These are phyloP conservation scores for Chymomyza caudatula DNA, from an alignment of 2,888 invertebrate species.

Conservation along the genomic window DNA sequence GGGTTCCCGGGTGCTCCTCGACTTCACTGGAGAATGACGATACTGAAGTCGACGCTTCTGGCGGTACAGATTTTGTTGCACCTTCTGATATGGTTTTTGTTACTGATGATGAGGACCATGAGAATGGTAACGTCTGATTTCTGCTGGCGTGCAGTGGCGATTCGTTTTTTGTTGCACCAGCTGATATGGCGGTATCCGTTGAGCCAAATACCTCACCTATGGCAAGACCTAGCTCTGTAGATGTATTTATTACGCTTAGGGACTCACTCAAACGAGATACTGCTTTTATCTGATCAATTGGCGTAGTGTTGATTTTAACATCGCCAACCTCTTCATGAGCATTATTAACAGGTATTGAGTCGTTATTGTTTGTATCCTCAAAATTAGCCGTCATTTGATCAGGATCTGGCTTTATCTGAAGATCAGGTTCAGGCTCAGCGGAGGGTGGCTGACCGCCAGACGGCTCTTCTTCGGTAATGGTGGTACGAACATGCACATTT, in stretches of 20 bases:
- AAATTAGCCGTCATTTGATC: slow-evolving; percentile 45
- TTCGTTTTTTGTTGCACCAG: no score
- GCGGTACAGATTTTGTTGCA: no score
- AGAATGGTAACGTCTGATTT: no score
- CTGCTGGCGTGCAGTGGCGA: no score
- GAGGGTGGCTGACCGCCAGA: neutral
- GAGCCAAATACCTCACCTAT: slow-evolving; percentile 53
- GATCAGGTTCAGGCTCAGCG: neutral
- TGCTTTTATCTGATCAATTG: slow-evolving; percentile 44
- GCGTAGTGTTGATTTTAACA: slow-evolving; percentile 8
- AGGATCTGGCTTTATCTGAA: slow-evolving; percentile 23
- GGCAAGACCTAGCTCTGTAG: slow-evolving; percentile 48
- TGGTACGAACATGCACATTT: slow-evolving; percentile 47
- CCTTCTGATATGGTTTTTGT: no score
- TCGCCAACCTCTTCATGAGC: neutral
- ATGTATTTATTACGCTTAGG: slow-evolving; percentile 41
- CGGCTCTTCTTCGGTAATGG: neutral
- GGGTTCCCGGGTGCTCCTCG: no score
- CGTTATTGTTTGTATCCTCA: neutral
- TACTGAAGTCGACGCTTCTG: no score
- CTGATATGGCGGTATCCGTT: neutral
- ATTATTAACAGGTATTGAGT: neutral
- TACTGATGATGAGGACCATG: no score
- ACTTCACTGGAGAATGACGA: no score
- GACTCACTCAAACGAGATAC: slow-evolving; percentile 36